Evolutionary conservation across 2,888 invertebrate genomes (phyloP).

Genomic region (Celastrina argiolus): DNA sequence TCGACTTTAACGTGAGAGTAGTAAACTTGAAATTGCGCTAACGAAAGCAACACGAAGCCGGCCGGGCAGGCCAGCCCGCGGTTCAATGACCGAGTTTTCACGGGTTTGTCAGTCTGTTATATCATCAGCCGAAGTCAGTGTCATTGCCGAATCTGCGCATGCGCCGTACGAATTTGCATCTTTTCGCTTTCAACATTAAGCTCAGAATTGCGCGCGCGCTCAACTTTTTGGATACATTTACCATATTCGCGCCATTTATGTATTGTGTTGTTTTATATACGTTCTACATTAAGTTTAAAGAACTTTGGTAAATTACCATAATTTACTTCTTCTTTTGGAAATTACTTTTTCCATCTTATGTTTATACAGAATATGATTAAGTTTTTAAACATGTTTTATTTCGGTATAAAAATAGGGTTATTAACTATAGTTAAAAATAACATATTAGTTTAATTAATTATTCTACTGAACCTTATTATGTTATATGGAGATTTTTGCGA

Average conservation of each 20-base stretch:
- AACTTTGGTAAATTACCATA: neutral
- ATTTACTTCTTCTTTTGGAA: neutral
- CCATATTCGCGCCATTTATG: constrained; percentile 32
- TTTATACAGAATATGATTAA: neutral
- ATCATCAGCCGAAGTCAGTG: constrained; percentile 76
- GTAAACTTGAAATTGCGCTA: constrained; percentile 65
- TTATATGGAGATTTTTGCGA: neutral
- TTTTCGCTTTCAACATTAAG: constrained; percentile 48
- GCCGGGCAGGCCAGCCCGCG: constrained; percentile 51
- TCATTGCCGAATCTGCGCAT: constrained; percentile 73
- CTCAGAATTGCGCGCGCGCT: constrained; percentile 48
- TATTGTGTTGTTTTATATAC: constrained; percentile 28
- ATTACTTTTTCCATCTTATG: constrained; percentile 2
- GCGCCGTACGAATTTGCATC: constrained; percentile 56
- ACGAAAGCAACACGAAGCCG: constrained; percentile 59
- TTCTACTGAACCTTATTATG: neutral
- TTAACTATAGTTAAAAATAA: neutral
- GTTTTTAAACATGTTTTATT: neutral
- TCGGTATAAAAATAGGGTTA: neutral
- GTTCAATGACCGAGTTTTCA: constrained; percentile 79
- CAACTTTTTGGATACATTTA: constrained; percentile 36
- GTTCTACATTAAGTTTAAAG: constrained; percentile 27
- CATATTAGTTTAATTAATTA: neutral
- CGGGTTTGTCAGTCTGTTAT: constrained; percentile 78
- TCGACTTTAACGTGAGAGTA: constrained; percentile 52